Evolutionary conservation across 92 coral and sea anemone genomes (phyloP), one percentile per base, ranked within the genome.

Genomic region (Ricordea florida): DNA sequence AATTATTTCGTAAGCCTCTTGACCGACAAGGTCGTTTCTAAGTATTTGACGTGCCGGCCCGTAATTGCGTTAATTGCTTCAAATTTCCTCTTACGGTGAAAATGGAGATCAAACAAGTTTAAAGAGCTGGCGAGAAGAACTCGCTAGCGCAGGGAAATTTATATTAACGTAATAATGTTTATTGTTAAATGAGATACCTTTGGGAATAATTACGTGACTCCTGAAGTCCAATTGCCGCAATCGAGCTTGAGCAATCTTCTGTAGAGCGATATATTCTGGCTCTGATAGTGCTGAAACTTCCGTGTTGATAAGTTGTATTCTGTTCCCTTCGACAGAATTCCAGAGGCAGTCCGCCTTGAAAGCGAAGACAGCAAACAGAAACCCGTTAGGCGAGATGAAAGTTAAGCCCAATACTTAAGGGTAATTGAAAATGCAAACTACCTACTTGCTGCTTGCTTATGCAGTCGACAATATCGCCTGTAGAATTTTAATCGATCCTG

Each of bases 231-330:
- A 64, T 53, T 82, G 88, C 62, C 90, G 97, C 29, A 96, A 92
- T 80, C 93, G 83, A 27, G 83, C 41, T 57, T 92, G 87, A 3
- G 97, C 94, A 15, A 92, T 82, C 56, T 91, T 93, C 46, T 96
- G 99, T 16, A 96, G 89, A 3, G 99, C 93, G 13, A 93, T 74
- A 20, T 93, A 89, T 74, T 96, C 99, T 14, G 99, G 87, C 26
- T 80, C 92, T 1, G 93, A 92, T 21, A 96, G 82, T 10, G 72
- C 78, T 13, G 89, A 78, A 29, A 88, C 67, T 25, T 77, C 81
- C 2, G 84, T 76, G 48, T 79, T 79, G 6, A 84, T 80, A 0
- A 96, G 96, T 42, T 74, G 80, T 20, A 96, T 90, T 52, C 66
- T 83, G 11, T 85, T 73, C 11, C 99, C 97, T 11, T 93, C 96